A percentile compares a stretch with the other conserved stretches of the same genome.
phyloP scores from a whole-genome alignment of 2,888 invertebrate genomes.

The Diabrotica balteata region DNA sequence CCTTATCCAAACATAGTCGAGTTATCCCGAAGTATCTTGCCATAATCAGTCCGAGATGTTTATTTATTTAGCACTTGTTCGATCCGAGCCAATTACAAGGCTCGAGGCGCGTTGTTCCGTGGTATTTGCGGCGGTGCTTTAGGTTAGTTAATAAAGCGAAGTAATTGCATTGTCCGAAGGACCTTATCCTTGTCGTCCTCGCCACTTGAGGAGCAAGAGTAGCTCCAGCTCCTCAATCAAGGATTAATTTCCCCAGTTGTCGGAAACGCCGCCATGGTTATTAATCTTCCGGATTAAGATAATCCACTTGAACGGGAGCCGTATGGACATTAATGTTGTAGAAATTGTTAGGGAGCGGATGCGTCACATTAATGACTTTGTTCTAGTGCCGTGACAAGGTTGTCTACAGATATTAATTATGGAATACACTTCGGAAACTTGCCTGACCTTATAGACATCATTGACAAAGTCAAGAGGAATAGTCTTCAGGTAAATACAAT shows the following conservation, averaged over 20 bases:
- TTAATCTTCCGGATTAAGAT: conserved; percentile 25
- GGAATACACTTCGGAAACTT: too few species aligned
- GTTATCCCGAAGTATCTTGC: too few species aligned
- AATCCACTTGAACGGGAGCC: conserved; percentile 17
- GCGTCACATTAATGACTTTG: conserved; percentile 10
- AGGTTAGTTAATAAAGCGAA: conserved; percentile 12
- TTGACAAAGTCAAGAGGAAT: too few species aligned
- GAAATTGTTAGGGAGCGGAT: conserved; percentile 11
- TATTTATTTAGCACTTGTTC: too few species aligned
- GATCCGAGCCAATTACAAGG: too few species aligned
- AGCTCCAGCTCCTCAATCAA: conserved; percentile 22
- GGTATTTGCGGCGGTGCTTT: neutral
- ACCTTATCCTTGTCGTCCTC: conserved; percentile 6
- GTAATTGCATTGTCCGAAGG: conserved; percentile 18
- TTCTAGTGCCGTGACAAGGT: neutral
- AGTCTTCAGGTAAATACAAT: too few species aligned
- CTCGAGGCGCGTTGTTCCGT: too few species aligned
- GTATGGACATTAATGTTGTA: conserved; percentile 19
- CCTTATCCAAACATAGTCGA: too few species aligned
- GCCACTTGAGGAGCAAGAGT: conserved; percentile 17
- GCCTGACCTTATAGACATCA: too few species aligned
- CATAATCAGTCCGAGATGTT: too few species aligned
- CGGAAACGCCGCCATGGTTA: conserved; percentile 22
- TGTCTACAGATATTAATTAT: too few species aligned
- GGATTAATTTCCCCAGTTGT: conserved; percentile 28